A percentile compares a stretch with the other conserved stretches of the same genome.
phyloP scores from a whole-genome alignment of 2,113 vertebrate species.

The Peromyscus leucopus region DNA sequence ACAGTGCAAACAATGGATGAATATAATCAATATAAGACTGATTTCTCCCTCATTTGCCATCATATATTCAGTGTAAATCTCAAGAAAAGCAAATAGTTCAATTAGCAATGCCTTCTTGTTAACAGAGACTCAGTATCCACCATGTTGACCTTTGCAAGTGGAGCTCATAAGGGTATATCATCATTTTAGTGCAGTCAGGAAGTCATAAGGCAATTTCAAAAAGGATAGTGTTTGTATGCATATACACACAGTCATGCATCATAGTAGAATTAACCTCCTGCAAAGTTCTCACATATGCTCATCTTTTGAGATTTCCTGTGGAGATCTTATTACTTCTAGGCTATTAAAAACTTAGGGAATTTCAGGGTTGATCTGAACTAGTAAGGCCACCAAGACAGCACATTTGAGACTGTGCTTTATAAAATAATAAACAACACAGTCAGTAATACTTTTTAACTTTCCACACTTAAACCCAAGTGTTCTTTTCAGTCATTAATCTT shows the following conservation, averaged over 20 bases:
- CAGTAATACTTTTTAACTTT: slow-evolving; percentile 38
- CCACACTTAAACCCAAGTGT: slow-evolving; percentile 17
- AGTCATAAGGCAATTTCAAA: slow-evolving; percentile 28
- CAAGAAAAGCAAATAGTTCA: slow-evolving; percentile 4
- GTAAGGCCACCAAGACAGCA: not conserved
- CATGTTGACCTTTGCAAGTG: not conserved
- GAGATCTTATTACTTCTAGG: not conserved
- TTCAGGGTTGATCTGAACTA: not conserved
- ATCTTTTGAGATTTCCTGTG: slow-evolving; percentile 50
- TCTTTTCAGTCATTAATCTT: slow-evolving; percentile 15
- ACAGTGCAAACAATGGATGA: not conserved
- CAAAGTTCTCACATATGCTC: not conserved
- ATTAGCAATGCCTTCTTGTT: not conserved
- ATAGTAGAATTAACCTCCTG: slow-evolving; percentile 21
- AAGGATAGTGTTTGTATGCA: not conserved
- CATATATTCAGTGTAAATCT: slow-evolving; percentile 36
- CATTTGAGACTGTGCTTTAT: not conserved
- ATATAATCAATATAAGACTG: not conserved
- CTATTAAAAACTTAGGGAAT: slow-evolving; percentile 38
- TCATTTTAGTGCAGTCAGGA: slow-evolving; percentile 16
- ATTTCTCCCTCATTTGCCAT: not conserved
- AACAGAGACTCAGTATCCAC: not conserved
- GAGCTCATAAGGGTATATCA: not conserved
- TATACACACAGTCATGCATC: not conserved
- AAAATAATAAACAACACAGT: slow-evolving; percentile 39